Conservation (phyloP, 2,113 vertebrate species). For the Cercocebus atys region DNA sequence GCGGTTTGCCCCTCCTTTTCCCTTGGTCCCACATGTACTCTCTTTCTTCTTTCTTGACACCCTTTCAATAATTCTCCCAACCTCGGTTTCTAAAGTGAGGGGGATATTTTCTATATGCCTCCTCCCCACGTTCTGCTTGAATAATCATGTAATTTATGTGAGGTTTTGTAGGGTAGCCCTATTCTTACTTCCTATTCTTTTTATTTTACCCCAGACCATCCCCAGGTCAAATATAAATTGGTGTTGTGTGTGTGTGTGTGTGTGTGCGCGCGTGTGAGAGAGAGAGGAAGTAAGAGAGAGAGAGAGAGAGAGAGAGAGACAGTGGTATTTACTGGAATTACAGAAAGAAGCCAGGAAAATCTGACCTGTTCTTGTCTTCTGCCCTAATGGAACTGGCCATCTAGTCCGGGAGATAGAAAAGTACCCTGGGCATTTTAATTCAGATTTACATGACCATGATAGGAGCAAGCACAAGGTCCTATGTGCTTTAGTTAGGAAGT, state of each 20-base stretch:
- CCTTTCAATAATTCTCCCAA: neutral
- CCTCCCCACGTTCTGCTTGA: neutral
- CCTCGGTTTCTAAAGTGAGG: neutral
- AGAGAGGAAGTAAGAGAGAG: too few species aligned
- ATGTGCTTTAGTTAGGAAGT: neutral
- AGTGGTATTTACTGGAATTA: neutral
- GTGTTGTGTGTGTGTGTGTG: neutral
- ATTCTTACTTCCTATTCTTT: constrained; percentile 15
- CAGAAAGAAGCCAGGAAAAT: neutral
- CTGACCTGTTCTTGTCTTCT: neutral
- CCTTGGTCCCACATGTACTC: neutral
- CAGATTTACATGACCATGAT: neutral
- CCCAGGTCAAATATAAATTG: neutral
- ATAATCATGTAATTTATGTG: neutral
- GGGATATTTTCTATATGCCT: neutral
- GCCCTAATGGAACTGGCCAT: neutral
- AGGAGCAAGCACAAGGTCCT: neutral
- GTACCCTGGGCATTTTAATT: neutral
- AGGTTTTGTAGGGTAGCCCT: neutral
- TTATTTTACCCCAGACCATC: neutral
- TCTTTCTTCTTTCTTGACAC: neutral
- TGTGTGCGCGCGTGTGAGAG: neutral
- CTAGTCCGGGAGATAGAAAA: neutral
- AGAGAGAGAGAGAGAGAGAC: too few species aligned
- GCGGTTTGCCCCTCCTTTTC: neutral